A percentile compares a stretch with the other conserved stretches of the same genome.
phyloP scores from a whole-genome alignment of 2,888 invertebrate genomes.

The Stenolophus ochropezus region DNA sequence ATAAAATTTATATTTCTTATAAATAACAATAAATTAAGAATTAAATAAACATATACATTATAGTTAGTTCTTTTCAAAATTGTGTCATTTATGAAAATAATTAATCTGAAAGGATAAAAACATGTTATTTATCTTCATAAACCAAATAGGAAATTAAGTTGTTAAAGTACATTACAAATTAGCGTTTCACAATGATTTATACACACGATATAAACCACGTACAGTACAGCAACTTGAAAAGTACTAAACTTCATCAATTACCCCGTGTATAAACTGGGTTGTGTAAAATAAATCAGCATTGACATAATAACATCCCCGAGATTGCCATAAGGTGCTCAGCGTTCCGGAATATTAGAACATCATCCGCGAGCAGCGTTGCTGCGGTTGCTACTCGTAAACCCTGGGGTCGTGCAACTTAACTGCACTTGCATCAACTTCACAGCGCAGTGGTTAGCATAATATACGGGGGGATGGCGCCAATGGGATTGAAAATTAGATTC shows the following conservation, averaged over 20 bases:
- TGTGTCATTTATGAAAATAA: too few species aligned
- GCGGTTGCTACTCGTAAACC: slow-evolving; percentile 4
- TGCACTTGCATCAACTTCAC: slow-evolving; percentile 20
- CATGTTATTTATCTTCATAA: too few species aligned
- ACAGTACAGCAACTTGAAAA: too few species aligned
- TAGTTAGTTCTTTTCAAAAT: too few species aligned
- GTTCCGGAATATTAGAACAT: slow-evolving; percentile 2
- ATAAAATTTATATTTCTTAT: too few species aligned
- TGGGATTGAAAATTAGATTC: slow-evolving; percentile 3
- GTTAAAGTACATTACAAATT: too few species aligned
- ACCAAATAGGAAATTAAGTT: too few species aligned
- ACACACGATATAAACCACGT: too few species aligned
- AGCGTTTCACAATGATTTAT: too few species aligned
- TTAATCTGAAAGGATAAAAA: too few species aligned
- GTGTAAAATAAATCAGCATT: neutral
- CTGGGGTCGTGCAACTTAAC: slow-evolving; percentile 8
- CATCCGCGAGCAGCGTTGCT: neutral
- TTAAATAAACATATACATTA: too few species aligned
- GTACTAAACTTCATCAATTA: neutral
- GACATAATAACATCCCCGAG: slow-evolving; percentile 5
- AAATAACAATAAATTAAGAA: too few species aligned
- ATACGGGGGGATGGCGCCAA: neutral
- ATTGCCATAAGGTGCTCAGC: neutral
- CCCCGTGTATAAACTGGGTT: neutral
- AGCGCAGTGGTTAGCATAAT: neutral